Evolutionary conservation across 2,113 vertebrate genomes (phyloP).

Genomic region (Oryzias melastigma): DNA sequence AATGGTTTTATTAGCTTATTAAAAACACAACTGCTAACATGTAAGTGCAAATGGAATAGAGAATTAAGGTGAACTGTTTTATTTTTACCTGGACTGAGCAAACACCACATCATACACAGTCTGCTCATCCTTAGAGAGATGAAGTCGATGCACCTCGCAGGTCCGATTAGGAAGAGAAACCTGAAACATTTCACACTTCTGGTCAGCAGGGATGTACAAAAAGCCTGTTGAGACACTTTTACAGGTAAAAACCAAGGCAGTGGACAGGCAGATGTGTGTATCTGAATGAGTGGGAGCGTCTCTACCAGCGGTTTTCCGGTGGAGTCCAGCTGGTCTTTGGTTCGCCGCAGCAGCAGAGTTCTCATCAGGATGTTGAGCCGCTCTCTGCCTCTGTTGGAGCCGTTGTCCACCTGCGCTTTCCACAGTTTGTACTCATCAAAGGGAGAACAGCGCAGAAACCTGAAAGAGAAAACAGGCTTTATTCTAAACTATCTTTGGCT

Average conservation of each 20-base stretch:
- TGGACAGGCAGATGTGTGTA: neutral
- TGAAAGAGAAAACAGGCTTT: conserved; percentile 37
- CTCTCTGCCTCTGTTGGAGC: conserved; percentile 86
- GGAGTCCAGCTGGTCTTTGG: conserved; percentile 86
- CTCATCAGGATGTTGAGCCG: conserved; percentile 89
- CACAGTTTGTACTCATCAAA: conserved; percentile 93
- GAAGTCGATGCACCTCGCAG: conserved; percentile 81
- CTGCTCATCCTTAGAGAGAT: conserved; percentile 86
- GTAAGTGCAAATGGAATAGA: too few relatives aligned
- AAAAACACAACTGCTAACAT: too few relatives aligned
- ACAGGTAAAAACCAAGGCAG: neutral
- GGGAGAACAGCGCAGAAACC: conserved; percentile 91
- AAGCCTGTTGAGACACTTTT: neutral
- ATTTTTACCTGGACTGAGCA: conserved; percentile 84
- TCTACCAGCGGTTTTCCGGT: conserved; percentile 88
- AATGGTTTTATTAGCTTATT: too few relatives aligned
- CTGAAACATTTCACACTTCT: conserved; percentile 61
- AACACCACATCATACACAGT: conserved; percentile 89
- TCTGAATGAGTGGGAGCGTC: neutral
- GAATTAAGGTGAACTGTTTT: too few relatives aligned
- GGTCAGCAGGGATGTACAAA: neutral
- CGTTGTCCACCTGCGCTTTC: conserved; percentile 94
- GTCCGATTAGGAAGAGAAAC: conserved; percentile 83
- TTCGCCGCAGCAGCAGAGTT: conserved; percentile 87
- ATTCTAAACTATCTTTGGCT: conserved; percentile 37